Evolutionary conservation across 2,888 invertebrate species (phyloP), one percentile per base, ranked within the genome.

Genomic region (Zygaena filipendulae): DNA sequence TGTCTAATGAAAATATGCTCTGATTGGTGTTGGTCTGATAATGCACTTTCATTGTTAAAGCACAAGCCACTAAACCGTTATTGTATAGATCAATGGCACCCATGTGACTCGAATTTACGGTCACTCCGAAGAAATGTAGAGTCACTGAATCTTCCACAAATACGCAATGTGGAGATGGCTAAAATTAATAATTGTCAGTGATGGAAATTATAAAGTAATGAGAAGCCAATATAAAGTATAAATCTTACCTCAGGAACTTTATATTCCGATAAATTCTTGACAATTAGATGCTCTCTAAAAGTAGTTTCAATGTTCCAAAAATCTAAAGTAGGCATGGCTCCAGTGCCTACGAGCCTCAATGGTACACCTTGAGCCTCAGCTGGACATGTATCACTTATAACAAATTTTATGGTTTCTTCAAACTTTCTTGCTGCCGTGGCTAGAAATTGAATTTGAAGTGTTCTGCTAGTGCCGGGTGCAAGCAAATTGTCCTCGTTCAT

Each of bases 261-360:
- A 38, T 83, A 82, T 34, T 84, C 82, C 1, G 63, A 46, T 24
- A 82, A 43, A 30, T 59, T 66, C 43, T 84, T 75, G 1, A 84
- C 80, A 32, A 86, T 69, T 11, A 82, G 67, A 43, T 84, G 83
- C 50, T 85, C 83, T 33, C 75, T 71, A 47, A 87, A 87, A 1
- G 87, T 84, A 2, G 68, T 74, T 28, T 81, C 71, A 11, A 81
- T 50, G 48, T 86, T 81, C 50, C 74, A 63, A 31, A 86, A 81
- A 47, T 85, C 82, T 29, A 86, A 48, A 5, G 58, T 59, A 0
- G 87, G 85, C 44, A 83, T 59, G n/a, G 79, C 81, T 11, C 83
- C 84, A 9, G 74, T 75, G 2, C 82, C 83, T 2, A 70, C 64
- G 4, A 87, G 45, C 20, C 43, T 69, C 1, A 86, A 43, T 2